Percentiles rank a stretch among this genome's conserved stretches.
Evolutionary conservation across 1,140 invertebrate genomes (phyloP).

Genomic region (Brachionus paranguensis): DNA sequence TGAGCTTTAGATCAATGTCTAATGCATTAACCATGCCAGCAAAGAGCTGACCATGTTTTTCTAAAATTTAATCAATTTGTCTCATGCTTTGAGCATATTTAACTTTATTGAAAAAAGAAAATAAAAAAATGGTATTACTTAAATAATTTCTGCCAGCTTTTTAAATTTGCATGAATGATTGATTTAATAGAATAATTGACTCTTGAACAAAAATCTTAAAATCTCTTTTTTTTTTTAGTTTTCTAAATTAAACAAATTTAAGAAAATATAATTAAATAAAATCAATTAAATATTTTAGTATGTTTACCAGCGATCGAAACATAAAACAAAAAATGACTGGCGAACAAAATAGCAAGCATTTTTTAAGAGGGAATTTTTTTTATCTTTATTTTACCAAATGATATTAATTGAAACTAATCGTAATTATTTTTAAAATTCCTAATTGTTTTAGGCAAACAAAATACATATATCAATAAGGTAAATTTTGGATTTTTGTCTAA

Average conservation of each 20-base stretch:
- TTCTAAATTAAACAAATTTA: constrained; percentile 6
- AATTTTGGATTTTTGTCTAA: background rate
- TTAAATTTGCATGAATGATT: constrained; percentile 24
- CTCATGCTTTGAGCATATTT: background rate
- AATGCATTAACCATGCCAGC: constrained; percentile 8
- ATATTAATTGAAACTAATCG: constrained; percentile 17
- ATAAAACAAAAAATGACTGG: background rate
- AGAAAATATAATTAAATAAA: background rate
- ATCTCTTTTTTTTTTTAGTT: background rate
- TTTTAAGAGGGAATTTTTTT: background rate
- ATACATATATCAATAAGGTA: background rate
- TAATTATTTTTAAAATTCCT: constrained; percentile 25
- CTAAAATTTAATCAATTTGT: background rate
- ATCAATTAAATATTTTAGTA: constrained; percentile 20
- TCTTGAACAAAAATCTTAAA: constrained; percentile 23
- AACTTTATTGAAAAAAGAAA: background rate
- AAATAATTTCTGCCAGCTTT: background rate
- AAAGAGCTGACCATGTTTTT: background rate
- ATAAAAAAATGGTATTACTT: background rate
- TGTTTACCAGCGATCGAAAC: background rate
- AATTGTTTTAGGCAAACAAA: background rate
- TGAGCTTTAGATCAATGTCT: background rate
- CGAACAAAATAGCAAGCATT: background rate
- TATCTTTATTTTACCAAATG: background rate
- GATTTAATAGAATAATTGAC: constrained; percentile 33